These are phyloP conservation scores for Lathamus discolor DNA, from an alignment of 2,113 vertebrate species.

Conservation along the genomic window DNA sequence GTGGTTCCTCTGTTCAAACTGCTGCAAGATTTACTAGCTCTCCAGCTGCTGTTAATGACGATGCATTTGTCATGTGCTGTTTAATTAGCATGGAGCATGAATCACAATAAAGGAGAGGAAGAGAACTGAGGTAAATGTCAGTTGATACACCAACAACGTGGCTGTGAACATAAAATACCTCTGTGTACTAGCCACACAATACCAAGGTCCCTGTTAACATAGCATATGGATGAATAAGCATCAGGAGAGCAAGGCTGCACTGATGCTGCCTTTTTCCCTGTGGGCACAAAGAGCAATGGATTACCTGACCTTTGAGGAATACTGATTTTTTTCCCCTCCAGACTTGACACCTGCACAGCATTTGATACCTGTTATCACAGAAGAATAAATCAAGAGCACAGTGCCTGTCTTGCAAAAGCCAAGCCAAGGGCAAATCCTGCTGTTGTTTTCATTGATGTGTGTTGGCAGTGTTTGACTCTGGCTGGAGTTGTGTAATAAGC, in stretches of 20 bases:
- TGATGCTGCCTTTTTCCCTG: not conserved
- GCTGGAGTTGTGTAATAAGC: not conserved
- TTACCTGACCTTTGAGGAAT: not conserved
- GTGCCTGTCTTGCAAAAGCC: not conserved
- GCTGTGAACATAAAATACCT: not conserved
- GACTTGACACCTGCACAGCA: not conserved
- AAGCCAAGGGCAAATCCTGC: constrained; percentile 34
- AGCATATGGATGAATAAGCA: not conserved
- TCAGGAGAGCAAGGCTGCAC: not conserved
- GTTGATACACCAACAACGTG: not conserved
- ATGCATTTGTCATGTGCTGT: constrained; percentile 8
- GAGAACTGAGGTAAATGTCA: not conserved
- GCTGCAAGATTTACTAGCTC: constrained; percentile 3
- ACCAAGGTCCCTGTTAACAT: not conserved
- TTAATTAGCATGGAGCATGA: constrained; percentile 17
- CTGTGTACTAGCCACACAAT: not conserved
- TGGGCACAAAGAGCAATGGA: not conserved
- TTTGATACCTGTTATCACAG: not conserved
- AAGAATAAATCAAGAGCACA: not conserved
- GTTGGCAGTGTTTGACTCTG: not conserved
- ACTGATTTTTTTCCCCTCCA: not conserved
- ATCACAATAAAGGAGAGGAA: not conserved
- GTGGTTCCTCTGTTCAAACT: not conserved
- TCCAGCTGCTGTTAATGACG: not conserved
- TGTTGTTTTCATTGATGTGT: not conserved